Percentiles rank a stretch among this genome's conserved stretches.
phyloP scores from a whole-genome alignment of 2,888 invertebrate genomes.

The Drosophila kanekoi region DNA sequence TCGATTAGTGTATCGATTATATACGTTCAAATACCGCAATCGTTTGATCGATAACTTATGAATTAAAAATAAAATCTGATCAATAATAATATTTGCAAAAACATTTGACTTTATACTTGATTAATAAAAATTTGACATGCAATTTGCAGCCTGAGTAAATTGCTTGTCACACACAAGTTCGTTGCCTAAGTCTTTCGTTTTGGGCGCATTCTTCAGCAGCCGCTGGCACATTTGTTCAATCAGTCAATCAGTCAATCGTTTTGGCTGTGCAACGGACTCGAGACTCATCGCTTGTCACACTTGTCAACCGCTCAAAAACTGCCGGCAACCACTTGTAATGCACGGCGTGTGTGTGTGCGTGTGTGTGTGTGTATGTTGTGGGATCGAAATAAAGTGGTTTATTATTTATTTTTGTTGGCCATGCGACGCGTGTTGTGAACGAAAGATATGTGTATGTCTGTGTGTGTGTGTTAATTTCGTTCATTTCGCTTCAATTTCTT shows the following conservation, averaged over 20 bases:
- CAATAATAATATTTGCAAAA: too few relatives aligned
- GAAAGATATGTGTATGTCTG: slow-evolving; percentile 27
- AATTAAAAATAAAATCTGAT: too few relatives aligned
- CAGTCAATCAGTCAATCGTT: slow-evolving; percentile 16
- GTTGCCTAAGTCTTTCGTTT: slow-evolving; percentile 43
- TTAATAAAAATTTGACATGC: too few relatives aligned
- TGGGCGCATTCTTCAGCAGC: not conserved
- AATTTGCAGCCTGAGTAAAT: too few relatives aligned
- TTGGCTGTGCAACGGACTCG: slow-evolving; percentile 17
- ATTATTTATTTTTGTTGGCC: slow-evolving; percentile 33
- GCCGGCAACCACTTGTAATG: slow-evolving; percentile 47
- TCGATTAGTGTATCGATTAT: too few relatives aligned
- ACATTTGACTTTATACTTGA: too few relatives aligned
- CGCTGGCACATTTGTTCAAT: slow-evolving; percentile 11
- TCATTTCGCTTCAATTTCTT: slow-evolving; percentile 64
- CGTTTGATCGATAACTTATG: too few relatives aligned
- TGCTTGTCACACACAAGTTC: slow-evolving; percentile 24
- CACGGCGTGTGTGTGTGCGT: slow-evolving; percentile 23
- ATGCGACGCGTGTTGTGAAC: slow-evolving; percentile 36
- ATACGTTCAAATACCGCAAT: not conserved
- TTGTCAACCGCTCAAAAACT: slow-evolving; percentile 38
- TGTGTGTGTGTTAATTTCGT: slow-evolving; percentile 53
- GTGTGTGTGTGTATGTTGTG: slow-evolving; percentile 3
- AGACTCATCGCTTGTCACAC: slow-evolving; percentile 29
- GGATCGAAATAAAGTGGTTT: slow-evolving; percentile 4